These are phyloP conservation scores for Carposina sasakii DNA, from an alignment of 1,140 invertebrate genomes.

Conservation along the genomic window DNA sequence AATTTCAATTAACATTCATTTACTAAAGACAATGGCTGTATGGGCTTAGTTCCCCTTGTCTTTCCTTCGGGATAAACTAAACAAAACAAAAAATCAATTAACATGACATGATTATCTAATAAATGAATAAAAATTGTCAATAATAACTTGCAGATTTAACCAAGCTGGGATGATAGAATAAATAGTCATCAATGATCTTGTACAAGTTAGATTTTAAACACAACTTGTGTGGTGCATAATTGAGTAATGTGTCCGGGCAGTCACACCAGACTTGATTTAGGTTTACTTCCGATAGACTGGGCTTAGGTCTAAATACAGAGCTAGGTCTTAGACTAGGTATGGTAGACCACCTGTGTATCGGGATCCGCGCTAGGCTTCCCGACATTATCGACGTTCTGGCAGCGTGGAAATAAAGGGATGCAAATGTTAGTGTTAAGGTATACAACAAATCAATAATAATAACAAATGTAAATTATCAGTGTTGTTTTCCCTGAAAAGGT, in stretches of 20 bases:
- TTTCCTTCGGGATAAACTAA: no score
- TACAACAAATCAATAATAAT: neutral
- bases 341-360: slow-evolving; percentile 67
- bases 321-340: slow-evolving; percentile 25
- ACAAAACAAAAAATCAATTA: no score
- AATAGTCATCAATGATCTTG: slow-evolving; percentile 42
- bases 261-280: slow-evolving; percentile 40
- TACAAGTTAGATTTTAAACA: slow-evolving; percentile 50
- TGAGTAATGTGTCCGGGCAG: slow-evolving; percentile 45
- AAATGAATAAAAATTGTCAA: no score
- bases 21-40: no score
- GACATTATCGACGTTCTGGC: slow-evolving; percentile 67
- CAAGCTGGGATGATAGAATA: slow-evolving; percentile 53
- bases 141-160: slow-evolving; percentile 61
- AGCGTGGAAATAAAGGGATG: no score
- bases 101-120: no score
- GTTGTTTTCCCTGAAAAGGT: no score
- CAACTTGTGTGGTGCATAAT: slow-evolving; percentile 47
- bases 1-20: no score
- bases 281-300: slow-evolving; percentile 19
- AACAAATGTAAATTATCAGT: neutral
- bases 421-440: neutral
- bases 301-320: neutral
- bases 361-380: slow-evolving; percentile 64
- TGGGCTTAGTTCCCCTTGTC: no score